These are phyloP conservation scores for Lasioglossum villosulum DNA, from an alignment of 2,888 invertebrate genomes.

Conservation along the genomic window DNA sequence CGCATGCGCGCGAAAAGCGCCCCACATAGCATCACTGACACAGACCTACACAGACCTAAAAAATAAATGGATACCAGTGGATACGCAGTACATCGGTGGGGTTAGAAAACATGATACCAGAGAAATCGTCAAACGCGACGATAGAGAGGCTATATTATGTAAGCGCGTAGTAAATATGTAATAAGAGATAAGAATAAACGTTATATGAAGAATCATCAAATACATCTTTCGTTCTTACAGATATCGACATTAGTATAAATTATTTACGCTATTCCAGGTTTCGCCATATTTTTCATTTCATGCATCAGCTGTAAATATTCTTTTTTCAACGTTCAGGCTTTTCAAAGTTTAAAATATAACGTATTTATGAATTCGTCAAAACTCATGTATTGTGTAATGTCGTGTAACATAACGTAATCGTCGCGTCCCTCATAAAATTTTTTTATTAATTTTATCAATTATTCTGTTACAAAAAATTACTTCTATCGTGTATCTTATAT, in stretches of 20 bases:
- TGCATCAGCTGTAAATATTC: background rate
- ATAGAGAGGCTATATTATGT: background rate
- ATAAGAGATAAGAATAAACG: background rate
- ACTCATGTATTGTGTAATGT: background rate
- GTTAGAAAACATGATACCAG: background rate
- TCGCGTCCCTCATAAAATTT: background rate
- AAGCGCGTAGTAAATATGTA: background rate
- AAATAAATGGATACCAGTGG: too few species aligned
- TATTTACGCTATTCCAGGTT: background rate
- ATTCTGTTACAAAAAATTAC: background rate
- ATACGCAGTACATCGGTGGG: background rate
- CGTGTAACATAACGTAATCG: background rate
- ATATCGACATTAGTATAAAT: background rate
- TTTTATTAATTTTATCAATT: background rate
- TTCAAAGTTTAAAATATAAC: background rate
- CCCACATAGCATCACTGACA: too few species aligned
- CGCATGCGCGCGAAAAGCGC: too few species aligned
- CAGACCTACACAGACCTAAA: too few species aligned
- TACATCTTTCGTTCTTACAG: background rate
- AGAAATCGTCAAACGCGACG: background rate
- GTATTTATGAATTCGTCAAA: background rate
- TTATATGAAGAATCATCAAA: background rate
- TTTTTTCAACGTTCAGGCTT: background rate
- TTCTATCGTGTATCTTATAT: background rate
- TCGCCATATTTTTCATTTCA: background rate